phyloP scores from a whole-genome alignment of 2,888 invertebrate species.

The Cosmia trapezina region DNA sequence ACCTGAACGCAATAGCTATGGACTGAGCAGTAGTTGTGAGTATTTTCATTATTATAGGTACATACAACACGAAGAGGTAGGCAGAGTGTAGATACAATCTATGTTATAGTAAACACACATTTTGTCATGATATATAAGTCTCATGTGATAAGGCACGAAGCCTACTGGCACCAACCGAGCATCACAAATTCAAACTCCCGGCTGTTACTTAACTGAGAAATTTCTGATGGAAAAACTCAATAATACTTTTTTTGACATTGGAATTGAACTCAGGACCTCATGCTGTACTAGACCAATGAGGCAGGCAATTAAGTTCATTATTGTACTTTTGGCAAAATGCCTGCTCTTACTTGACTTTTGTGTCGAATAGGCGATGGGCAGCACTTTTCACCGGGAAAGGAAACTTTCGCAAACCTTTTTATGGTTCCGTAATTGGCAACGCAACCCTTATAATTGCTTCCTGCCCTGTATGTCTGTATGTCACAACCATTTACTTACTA shows the following conservation, averaged over 20 bases:
- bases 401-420: background rate
- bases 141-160: background rate
- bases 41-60: constrained; percentile 34
- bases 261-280: background rate
- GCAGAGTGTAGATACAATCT: background rate
- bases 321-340: background rate
- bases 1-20: constrained; percentile 65
- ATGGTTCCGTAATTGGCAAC: background rate
- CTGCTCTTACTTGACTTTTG: background rate
- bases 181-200: background rate
- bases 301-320: background rate
- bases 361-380: background rate
- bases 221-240: background rate
- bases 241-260: background rate
- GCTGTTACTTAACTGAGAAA: background rate
- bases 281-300: background rate
- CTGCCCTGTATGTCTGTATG: background rate
- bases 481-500: background rate
- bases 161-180: background rate
- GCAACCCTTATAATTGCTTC: background rate
- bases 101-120: background rate
- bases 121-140: background rate
- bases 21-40: constrained; percentile 80
- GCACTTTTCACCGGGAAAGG: background rate
- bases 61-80: background rate